Base-by-base conservation (phyloP, 2,888 invertebrate genomes). In the Ophraella communa region DNA sequence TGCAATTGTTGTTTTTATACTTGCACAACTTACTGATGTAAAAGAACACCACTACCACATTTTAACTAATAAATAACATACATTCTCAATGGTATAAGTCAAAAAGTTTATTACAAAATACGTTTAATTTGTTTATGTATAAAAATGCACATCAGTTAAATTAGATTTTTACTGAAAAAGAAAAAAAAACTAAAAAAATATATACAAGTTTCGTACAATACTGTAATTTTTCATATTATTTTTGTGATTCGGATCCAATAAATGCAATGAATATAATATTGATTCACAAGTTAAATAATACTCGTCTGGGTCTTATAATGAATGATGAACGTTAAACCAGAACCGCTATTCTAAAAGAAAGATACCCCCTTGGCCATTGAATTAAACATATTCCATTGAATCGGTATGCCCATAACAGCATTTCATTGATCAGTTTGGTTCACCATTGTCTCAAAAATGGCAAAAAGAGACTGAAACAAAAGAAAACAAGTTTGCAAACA, bases 371-470 rank as follows among this genome's bases (percentile, higher is more conserved):
- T 54, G 33, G 24, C 58, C 51, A 44, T 55, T 66, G 65, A 66
- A 66, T 66, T 57, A 62, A 66, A 66, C 68, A 60, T 65, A 35
- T 44, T 51, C 39, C 52, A 47, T 59, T 73, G 74, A 74, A 73
- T 74, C 68, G 71, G 64, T 54, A 61, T 64, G 66, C 67, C 68
- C 65, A 58, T 63, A 58, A 52, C 59, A 66, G 70, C 71, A 62
- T 69, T 74, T 73, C 74, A 74, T 74, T 74, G 73, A 74, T 73
- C 68, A 70, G 68, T 67, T 72, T 59, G 52, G 65, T 65, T 59
- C 51, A 58, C 64, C 72, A 72, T 73, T 73, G 72, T 73, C 66
- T 70, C 71, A 52, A 66, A 73, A 71, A 70, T 65, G 68, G 70
- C 59, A 65, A 67, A 60, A 59, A 44, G 64, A 66, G 54, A 52